These are phyloP conservation scores for Theocolax elegans DNA, from an alignment of 1,140 invertebrate species.

Conservation along the genomic window DNA sequence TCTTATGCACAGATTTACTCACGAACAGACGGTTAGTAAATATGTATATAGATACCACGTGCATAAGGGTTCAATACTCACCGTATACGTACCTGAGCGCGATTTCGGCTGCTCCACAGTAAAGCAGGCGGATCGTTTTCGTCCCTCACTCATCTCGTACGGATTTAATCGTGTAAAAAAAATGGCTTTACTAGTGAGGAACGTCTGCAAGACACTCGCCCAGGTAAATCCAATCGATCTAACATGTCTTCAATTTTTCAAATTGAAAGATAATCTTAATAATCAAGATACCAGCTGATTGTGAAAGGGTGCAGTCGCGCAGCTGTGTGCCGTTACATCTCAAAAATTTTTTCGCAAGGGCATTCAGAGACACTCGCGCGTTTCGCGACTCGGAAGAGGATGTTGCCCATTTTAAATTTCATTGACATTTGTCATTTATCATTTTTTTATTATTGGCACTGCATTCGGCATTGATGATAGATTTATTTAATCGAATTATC, in stretches of 20 bases:
- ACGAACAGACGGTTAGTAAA: too few relatives aligned
- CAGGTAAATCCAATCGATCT: slow-evolving; percentile 58
- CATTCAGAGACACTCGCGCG: slow-evolving; percentile 9
- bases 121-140: slow-evolving; percentile 2
- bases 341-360: slow-evolving; percentile 35
- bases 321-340: not conserved
- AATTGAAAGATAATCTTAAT: not conserved
- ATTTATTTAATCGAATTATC: not conserved
- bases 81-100: not conserved
- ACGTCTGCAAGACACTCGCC: slow-evolving; percentile 58
- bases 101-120: slow-evolving; percentile 31
- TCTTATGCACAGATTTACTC: too few relatives aligned
- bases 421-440: too few relatives aligned
- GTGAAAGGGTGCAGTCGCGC: not conserved
- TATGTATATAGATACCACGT: too few relatives aligned
- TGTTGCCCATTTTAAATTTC: too few relatives aligned
- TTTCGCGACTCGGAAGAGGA: too few relatives aligned
- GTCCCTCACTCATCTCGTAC: not conserved
- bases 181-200: slow-evolving; percentile 64
- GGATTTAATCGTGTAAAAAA: slow-evolving; percentile 39
- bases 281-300: not conserved
- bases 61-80: too few relatives aligned
- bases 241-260: not conserved
- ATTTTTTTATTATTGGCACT: too few relatives aligned
- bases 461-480: too few relatives aligned